phyloP scores from a whole-genome alignment of 2,797 vertebrate genomes.

The Centroberyx gerrardi region DNA sequence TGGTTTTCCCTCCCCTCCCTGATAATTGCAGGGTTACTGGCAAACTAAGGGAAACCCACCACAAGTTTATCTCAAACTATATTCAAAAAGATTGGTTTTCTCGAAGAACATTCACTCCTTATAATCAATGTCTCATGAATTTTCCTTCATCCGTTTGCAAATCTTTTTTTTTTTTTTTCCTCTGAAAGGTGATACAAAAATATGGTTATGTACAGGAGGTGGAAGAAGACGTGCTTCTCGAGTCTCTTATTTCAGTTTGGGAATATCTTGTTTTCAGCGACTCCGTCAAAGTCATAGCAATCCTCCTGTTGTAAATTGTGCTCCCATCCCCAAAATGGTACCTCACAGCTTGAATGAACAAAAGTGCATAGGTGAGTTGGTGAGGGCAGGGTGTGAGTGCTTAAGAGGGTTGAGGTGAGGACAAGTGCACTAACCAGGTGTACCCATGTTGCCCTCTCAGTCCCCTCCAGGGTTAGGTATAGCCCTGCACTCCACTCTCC shows the following conservation, averaged over 20 bases:
- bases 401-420: constrained; percentile 67
- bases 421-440: constrained; percentile 57
- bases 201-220: constrained; percentile 84
- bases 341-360: constrained; percentile 89
- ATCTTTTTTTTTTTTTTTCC: constrained; percentile 68
- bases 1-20: constrained; percentile 60
- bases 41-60: constrained; percentile 71
- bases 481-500: constrained; percentile 66
- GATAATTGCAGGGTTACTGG: constrained; percentile 68
- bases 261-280: constrained; percentile 73
- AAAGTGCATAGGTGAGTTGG: constrained; percentile 90
- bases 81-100: constrained; percentile 72
- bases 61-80: constrained; percentile 68
- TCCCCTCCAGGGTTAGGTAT: constrained; percentile 62
- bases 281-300: constrained; percentile 70
- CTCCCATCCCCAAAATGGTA: constrained; percentile 84
- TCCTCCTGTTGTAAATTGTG: constrained; percentile 81
- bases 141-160: constrained; percentile 84
- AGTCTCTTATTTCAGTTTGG: constrained; percentile 81
- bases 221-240: constrained; percentile 76
- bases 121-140: constrained; percentile 73
- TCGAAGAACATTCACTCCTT: constrained; percentile 81
- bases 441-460: constrained; percentile 55
- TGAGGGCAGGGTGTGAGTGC: constrained; percentile 80
- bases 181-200: constrained; percentile 84